A percentile compares a stretch with the other conserved stretches of the same genome.
Evolutionary conservation across 1,140 invertebrate genomes (phyloP).

Genomic region (Penaeus japonicus): DNA sequence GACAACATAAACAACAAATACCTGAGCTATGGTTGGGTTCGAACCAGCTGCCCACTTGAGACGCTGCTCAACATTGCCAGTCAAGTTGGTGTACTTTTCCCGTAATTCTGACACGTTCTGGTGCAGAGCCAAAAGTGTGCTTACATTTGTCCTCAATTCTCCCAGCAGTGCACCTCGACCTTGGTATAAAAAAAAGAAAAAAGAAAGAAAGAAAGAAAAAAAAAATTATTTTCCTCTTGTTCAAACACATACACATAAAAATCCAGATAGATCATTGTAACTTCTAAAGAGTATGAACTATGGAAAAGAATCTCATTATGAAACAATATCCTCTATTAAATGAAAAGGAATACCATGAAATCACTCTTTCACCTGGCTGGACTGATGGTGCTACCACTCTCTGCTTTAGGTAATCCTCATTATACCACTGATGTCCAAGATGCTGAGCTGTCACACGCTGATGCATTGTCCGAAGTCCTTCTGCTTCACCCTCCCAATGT

Average conservation of each 20-base stretch:
- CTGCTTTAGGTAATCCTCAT: constrained; percentile 70
- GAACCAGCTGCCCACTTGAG: constrained; percentile 89
- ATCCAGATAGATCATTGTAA: too few relatives aligned
- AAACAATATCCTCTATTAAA: not conserved
- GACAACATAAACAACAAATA: constrained; percentile 47
- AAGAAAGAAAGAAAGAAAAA: too few relatives aligned
- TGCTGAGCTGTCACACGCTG: constrained; percentile 74
- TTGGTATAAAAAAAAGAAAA: too few relatives aligned
- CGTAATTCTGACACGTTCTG: constrained; percentile 70
- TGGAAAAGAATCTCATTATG: not conserved
- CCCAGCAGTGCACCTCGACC: constrained; percentile 69
- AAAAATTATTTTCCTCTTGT: not conserved
- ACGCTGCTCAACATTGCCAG: constrained; percentile 76
- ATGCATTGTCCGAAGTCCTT: constrained; percentile 68
- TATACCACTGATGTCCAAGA: constrained; percentile 79
- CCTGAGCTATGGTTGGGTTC: constrained; percentile 78
- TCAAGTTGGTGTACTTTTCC: constrained; percentile 73
- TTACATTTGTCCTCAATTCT: constrained; percentile 70
- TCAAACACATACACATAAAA: not conserved
- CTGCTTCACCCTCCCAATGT: constrained; percentile 68
- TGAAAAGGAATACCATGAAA: not conserved
- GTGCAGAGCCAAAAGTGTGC: constrained; percentile 70
- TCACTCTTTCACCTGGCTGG: constrained; percentile 22
- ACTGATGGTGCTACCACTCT: constrained; percentile 36
- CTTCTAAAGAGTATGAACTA: too few relatives aligned